These are phyloP conservation scores for Fregata magnificens DNA, from an alignment of 2,113 vertebrate species.

Conservation along the genomic window DNA sequence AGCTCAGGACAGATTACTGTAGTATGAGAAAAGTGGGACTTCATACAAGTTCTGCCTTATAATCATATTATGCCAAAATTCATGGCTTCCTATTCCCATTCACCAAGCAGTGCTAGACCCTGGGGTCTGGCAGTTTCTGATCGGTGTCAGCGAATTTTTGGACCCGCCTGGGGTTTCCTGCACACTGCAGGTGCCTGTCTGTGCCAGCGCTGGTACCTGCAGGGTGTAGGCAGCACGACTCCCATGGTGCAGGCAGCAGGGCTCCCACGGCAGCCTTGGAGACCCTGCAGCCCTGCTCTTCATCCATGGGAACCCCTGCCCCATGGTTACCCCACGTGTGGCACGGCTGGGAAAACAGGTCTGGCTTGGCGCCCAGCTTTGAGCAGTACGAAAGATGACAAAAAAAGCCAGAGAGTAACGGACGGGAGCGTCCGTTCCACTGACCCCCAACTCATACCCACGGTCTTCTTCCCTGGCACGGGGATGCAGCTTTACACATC, in stretches of 20 bases:
- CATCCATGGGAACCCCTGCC: background rate
- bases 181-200: rapidly evolving
- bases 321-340: too few relatives aligned
- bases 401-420: background rate
- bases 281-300: background rate
- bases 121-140: background rate
- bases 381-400: background rate
- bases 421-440: too few relatives aligned
- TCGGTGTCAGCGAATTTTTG: background rate
- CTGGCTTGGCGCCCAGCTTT: background rate
- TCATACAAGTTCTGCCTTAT: background rate
- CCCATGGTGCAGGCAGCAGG: rapidly evolving
- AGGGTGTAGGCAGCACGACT: background rate
- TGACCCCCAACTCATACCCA: background rate
- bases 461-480: rapidly evolving
- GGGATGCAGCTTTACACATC: background rate
- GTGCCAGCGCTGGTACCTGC: rapidly evolving
- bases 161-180: background rate
- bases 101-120: background rate
- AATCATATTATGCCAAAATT: background rate
- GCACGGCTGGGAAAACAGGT: background rate
- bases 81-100: background rate
- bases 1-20: background rate
- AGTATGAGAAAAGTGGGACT: background rate
- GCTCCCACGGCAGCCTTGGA: background rate